Conservation (phyloP, 2,888 invertebrate species). For the Leptothorax acervorum region DNA sequence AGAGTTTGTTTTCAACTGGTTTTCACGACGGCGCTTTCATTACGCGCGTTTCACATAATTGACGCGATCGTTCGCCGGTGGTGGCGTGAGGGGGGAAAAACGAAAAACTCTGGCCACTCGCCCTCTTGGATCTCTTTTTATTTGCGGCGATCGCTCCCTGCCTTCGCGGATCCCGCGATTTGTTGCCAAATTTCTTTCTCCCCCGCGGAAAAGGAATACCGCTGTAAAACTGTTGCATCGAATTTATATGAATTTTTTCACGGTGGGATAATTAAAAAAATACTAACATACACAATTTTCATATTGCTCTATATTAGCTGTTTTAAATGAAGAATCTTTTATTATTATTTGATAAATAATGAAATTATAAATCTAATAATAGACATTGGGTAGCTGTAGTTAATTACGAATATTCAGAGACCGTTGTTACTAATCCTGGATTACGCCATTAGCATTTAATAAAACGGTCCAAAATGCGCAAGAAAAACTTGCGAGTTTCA, state of each 20-base stretch:
- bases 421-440: not conserved
- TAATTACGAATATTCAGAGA: not conserved
- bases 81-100: conserved; percentile 15
- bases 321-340: not conserved
- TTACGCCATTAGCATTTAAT: not conserved
- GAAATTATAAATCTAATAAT: not conserved
- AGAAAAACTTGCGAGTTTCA: not conserved
- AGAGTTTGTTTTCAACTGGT: conserved; percentile 78
- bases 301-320: not conserved
- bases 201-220: not conserved
- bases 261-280: not conserved
- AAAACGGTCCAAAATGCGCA: not conserved
- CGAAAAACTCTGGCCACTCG: conserved; percentile 57
- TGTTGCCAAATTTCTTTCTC: not conserved
- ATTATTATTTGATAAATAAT: not conserved
- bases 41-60: conserved; percentile 72
- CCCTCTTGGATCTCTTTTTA: not conserved
- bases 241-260: not conserved
- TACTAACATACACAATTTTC: not conserved
- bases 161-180: not conserved
- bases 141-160: not conserved
- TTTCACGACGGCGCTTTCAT: conserved; percentile 74
- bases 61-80: conserved; percentile 64
- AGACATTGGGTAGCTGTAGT: not conserved
- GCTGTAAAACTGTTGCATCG: not conserved